Evolutionary conservation across 1,140 invertebrate species (phyloP), one percentile per base, ranked within the genome.

Genomic region (Diachasma alloeum): DNA sequence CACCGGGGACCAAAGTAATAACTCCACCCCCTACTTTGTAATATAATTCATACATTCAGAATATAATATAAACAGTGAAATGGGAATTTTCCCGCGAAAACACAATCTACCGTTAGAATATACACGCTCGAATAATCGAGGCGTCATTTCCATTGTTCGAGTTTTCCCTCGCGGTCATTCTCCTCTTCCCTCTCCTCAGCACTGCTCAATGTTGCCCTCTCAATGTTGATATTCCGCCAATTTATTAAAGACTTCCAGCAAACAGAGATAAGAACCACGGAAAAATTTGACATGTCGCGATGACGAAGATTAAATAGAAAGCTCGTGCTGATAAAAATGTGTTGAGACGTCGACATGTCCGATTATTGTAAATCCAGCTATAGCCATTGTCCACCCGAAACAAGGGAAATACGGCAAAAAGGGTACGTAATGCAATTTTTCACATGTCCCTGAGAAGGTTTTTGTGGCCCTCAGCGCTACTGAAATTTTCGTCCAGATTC

Each of bases 121-220:
- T 11, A 37, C 66, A 68, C 36, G 66, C 0, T 68, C 1, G 22
- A 66, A 66, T 13, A 68, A 68, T 26, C 22, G 31, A 31, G 11
- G 13, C 5, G 26, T 36, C 13, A 26, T n/a, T 66, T 36, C 24
- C 26, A 66, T 66, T 66, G 63, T 66, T 66, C n/a, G 26, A 15
- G 24, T n/a, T 66, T 66, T 66, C 63, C 63, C 63, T 66, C 63
- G 63, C 63, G 63, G 63, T 66, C 63, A 66, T 66, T 66, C 63
- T 66, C 63, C 63, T 66, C 13, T 13, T 5, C 24, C 22, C 15
- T 5, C n/a, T 1, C 36, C 8, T 68, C 31, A 6, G 2, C 31
- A 6, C 6, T 31, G 31, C 31, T 31, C 31, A 31, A 31, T 31
- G 31, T 31, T 31, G 31, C n/a, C n/a, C n/a, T n/a, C 31, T 31